Base-by-base conservation (phyloP, 2,888 invertebrate species). In the Leucozona laternaria region DNA sequence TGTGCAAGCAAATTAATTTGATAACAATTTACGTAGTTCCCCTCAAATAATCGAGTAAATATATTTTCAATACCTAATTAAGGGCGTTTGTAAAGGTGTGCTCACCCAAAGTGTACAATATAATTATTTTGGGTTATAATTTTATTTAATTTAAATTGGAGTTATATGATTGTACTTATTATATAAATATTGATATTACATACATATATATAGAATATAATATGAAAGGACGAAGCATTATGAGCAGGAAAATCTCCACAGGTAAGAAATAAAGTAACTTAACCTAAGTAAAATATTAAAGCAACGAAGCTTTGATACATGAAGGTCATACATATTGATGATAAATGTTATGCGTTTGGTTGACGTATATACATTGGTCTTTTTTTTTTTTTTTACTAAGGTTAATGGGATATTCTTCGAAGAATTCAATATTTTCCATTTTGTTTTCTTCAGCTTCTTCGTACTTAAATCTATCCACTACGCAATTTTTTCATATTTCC, bases 331-430 rank as follows among this genome's bases (percentile, higher is more conserved):
- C 20, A 17, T 58, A 15, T n/a, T 66, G 31, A 11, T 50, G 58
- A 37, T 48, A 58, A 40, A 48, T 31, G 17, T 58, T 77, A 50
- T 66, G 25, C 25, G 28, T 68, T 58, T 58, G 13, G n/a, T 76
- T 66, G 34, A 28, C 15, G 48, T 34, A 53, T n/a, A 15, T n/a
- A 53, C 25, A 15, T n/a, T 8, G n/a, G 20, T 34, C 60, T 17
- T 55, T 17, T 75, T 40, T 40, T 22, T 55, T 31, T 15, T 55
- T 20, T 22, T 22, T 50, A 37, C 13, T 20, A 13, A 58, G 57
- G 77, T 77, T 68, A 77, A 50, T 77, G 50, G 68, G 77, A 50
- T 48, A 58, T 58, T 17, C 40, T n/a, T 22, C 15, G 31, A 48
- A 6, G 37, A 58, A 58, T 58, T 37, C 4, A 45, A 58, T 58